Evolutionary conservation across 2,888 invertebrate species (phyloP).

Genomic region (Athetis lepigone): DNA sequence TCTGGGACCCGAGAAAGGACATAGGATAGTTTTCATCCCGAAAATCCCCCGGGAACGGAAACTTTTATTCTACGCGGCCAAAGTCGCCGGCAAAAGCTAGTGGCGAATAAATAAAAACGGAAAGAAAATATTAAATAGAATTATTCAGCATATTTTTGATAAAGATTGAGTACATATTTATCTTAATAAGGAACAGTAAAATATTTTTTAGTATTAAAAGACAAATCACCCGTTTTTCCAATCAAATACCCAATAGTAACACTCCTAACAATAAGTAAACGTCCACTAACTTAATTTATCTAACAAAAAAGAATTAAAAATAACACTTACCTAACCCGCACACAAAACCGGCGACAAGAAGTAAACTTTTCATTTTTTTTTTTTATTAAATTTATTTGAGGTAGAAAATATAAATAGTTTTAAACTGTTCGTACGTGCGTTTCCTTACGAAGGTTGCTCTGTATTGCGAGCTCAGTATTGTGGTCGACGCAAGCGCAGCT

Average conservation of each 20-base stretch:
- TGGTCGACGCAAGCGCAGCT: conserved; percentile 72
- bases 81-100: too few relatives aligned
- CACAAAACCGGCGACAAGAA: conserved; percentile 75
- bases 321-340: conserved; percentile 81
- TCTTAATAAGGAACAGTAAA: too few relatives aligned
- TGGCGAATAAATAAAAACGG: too few relatives aligned
- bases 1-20: too few relatives aligned
- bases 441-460: conserved; percentile 81
- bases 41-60: too few relatives aligned
- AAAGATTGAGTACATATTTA: too few relatives aligned
- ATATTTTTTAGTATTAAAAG: not conserved
- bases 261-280: conserved; percentile 32
- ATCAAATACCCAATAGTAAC: conserved; percentile 33
- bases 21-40: too few relatives aligned
- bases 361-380: conserved; percentile 79
- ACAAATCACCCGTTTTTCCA: conserved; percentile 47
- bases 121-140: too few relatives aligned
- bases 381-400: conserved; percentile 60
- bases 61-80: too few relatives aligned
- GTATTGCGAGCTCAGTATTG: conserved; percentile 81
- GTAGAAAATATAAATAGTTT: conserved; percentile 65
- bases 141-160: too few relatives aligned
- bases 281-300: conserved; percentile 27
- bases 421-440: conserved; percentile 80
- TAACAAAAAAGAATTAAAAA: conserved; percentile 32